Conservation (phyloP, 2,113 vertebrate genomes). For the Chaetops frenatus region DNA sequence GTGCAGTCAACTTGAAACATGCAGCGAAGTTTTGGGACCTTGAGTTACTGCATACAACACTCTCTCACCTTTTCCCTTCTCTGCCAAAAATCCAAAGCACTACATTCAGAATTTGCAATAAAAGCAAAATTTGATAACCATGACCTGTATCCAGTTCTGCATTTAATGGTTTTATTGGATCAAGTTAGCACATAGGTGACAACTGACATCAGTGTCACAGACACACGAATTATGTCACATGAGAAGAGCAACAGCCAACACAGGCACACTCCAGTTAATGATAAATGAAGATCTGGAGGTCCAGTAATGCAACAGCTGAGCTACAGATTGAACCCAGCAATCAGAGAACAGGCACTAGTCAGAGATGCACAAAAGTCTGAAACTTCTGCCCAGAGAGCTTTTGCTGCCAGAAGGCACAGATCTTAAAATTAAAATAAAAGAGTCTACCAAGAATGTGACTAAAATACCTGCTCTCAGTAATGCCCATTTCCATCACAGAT, state of each 20-base stretch:
- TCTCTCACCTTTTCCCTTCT: not conserved
- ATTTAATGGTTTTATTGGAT: not conserved
- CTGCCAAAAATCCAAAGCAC: not conserved
- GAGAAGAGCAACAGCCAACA: not conserved
- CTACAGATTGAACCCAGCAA: not conserved
- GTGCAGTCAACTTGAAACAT: not conserved
- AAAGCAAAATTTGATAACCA: not conserved
- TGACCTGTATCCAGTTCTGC: not conserved
- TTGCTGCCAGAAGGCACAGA: not conserved
- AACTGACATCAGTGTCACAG: not conserved
- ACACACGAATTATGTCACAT: fast-evolving
- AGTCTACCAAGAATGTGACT: not conserved
- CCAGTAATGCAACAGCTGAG: not conserved
- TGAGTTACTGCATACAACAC: not conserved
- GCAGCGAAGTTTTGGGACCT: not conserved
- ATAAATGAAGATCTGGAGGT: not conserved
- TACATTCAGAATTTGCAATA: not conserved
- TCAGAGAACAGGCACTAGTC: not conserved
- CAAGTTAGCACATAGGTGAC: not conserved
- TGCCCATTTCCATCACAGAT: not conserved
- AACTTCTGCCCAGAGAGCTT: not conserved
- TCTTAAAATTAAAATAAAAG: not conserved
- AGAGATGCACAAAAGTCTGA: not conserved
- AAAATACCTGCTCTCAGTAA: not conserved
- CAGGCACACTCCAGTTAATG: not conserved